These are phyloP conservation scores for Erpobdella octoculata DNA, from an alignment of 2,888 invertebrate species.

Conservation along the genomic window DNA sequence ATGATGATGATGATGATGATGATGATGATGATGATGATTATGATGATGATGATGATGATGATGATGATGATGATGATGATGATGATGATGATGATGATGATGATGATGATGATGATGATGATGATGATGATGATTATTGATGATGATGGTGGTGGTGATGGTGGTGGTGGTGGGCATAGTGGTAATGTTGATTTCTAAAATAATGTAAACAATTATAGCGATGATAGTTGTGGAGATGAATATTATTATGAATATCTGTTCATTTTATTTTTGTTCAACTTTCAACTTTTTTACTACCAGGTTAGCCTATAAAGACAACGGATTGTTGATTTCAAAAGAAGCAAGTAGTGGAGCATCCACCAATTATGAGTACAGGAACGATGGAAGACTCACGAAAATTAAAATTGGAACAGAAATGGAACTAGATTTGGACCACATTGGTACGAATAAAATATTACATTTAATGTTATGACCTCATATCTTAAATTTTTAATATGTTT, in stretches of 20 bases:
- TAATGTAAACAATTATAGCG: no score
- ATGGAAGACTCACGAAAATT: slow-evolving; percentile 76
- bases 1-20: slow-evolving; percentile 22
- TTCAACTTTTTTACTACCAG: no score
- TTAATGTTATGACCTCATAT: no score
- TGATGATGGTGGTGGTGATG: no score
- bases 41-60: slow-evolving; percentile 5
- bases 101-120: slow-evolving; percentile 13
- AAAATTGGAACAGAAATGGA: slow-evolving; percentile 87
- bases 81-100: slow-evolving; percentile 4
- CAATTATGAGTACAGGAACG: slow-evolving; percentile 81
- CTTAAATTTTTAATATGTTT: no score
- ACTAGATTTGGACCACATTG: slow-evolving; percentile 55
- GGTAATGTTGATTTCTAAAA: no score
- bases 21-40: slow-evolving; percentile 5
- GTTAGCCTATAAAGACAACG: slow-evolving; percentile 61
- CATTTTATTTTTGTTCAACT: no score
- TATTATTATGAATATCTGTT: no score
- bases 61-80: background rate
- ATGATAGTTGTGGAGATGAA: no score
- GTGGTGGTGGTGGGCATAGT: no score
- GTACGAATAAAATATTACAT: no score
- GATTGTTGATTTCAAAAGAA: slow-evolving; percentile 61
- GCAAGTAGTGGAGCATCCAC: slow-evolving; percentile 51
- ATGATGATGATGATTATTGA: slow-evolving; percentile 13